Conservation (phyloP, 2,888 invertebrate genomes). For the Andrena haemorrhoa region DNA sequence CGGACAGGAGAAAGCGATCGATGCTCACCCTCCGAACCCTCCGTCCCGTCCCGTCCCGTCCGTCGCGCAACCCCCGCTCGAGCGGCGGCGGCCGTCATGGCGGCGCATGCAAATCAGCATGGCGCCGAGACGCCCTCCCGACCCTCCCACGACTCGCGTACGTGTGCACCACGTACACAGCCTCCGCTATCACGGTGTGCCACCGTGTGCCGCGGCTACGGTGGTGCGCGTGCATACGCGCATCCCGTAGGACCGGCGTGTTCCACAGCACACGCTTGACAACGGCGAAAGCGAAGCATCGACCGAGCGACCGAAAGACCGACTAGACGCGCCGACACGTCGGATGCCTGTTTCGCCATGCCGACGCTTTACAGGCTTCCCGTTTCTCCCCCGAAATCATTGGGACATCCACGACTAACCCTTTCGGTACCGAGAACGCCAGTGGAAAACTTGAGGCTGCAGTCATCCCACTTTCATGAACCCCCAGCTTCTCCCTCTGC, state of each 20-base stretch:
- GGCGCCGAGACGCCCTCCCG: slow-evolving; percentile 86
- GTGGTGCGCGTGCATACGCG: slow-evolving; percentile 39
- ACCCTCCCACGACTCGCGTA: slow-evolving; percentile 75
- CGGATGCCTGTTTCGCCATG: slow-evolving; percentile 10
- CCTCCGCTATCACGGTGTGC: neutral
- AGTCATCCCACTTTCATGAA: no score
- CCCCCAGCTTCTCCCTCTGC: no score
- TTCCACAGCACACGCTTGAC: slow-evolving; percentile 65
- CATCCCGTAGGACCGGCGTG: slow-evolving; percentile 44
- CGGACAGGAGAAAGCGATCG: slow-evolving; percentile 85
- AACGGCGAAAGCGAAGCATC: slow-evolving; percentile 82
- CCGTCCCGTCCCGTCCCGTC: slow-evolving; percentile 67
- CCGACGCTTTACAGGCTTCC: neutral
- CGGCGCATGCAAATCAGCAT: slow-evolving; percentile 89
- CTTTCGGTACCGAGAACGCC: neutral
- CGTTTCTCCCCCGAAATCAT: neutral
- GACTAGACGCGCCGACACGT: slow-evolving; percentile 55
- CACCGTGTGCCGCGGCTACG: neutral
- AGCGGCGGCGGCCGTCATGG: slow-evolving; percentile 86
- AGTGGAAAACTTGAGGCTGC: neutral
- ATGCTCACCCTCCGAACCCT: slow-evolving; percentile 85
- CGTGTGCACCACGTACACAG: slow-evolving; percentile 44
- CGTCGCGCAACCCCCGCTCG: slow-evolving; percentile 77
- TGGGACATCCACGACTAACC: neutral
- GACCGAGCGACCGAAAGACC: slow-evolving; percentile 79